Conservation (phyloP, 2,888 invertebrate genomes). For the Euplagia quadripunctaria region DNA sequence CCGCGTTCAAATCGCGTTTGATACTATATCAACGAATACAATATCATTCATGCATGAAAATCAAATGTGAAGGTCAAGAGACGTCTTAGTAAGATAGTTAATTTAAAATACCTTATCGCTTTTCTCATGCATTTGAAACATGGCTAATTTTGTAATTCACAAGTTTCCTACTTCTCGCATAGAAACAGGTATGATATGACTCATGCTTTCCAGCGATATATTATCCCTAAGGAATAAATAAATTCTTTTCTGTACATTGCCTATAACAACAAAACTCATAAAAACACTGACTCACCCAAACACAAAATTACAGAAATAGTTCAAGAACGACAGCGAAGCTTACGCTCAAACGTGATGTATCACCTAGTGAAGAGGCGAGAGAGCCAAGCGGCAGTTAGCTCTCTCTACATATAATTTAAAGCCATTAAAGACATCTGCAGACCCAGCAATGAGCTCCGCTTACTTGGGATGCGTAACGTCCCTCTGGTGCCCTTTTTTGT, state of each 20-base stretch:
- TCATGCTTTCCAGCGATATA: not conserved
- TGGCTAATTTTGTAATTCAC: not conserved
- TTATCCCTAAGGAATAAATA: not conserved
- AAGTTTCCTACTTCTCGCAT: not conserved
- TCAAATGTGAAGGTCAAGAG: not conserved
- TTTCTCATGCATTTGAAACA: too few relatives aligned
- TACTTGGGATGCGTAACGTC: constrained; percentile 85
- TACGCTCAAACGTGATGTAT: constrained; percentile 70
- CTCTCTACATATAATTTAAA: constrained; percentile 87
- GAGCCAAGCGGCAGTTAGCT: constrained; percentile 77
- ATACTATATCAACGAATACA: not conserved
- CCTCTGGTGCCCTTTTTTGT: constrained; percentile 85
- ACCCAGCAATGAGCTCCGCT: constrained; percentile 83
- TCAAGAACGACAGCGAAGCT: constrained; percentile 34
- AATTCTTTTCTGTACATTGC: not conserved
- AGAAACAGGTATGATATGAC: not conserved
- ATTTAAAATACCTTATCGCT: too few relatives aligned
- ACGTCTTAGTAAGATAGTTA: too few relatives aligned
- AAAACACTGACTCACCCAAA: not conserved
- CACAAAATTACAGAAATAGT: constrained; percentile 24
- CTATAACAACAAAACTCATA: not conserved
- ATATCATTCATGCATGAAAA: too few relatives aligned
- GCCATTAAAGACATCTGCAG: constrained; percentile 87
- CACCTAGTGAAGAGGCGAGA: constrained; percentile 70
- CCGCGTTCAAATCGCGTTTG: not conserved